Percentiles rank a stretch among this genome's conserved stretches.
These are phyloP conservation scores for Zaprionus taronus DNA, from an alignment of 1,140 invertebrate genomes.

Conservation along the genomic window DNA sequence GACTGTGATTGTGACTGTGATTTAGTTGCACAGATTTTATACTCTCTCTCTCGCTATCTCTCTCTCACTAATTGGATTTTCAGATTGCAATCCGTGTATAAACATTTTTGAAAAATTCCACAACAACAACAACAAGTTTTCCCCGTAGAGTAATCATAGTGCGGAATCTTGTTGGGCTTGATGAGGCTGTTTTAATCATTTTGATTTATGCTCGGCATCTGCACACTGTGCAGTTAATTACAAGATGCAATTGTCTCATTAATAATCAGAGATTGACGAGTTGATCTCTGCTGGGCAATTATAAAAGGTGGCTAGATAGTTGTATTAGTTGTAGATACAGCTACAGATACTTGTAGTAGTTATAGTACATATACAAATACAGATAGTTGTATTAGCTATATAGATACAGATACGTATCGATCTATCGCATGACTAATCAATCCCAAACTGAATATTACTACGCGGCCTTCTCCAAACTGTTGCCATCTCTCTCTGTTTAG, in stretches of 20 bases:
- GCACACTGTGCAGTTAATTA: slow-evolving; percentile 64
- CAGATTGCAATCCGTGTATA: slow-evolving; percentile 29
- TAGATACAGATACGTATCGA: not conserved
- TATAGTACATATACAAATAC: not conserved
- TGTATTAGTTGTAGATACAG: slow-evolving; percentile 2
- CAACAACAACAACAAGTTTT: slow-evolving; percentile 48
- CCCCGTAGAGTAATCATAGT: slow-evolving; percentile 58
- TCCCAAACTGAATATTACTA: slow-evolving; percentile 54
- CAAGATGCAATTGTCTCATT: slow-evolving; percentile 66
- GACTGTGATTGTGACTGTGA: not conserved
- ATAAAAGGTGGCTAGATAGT: slow-evolving; percentile 6
- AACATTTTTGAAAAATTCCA: slow-evolving; percentile 19
- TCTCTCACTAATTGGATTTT: slow-evolving; percentile 41
- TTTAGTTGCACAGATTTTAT: not conserved
- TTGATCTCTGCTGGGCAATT: slow-evolving; percentile 21
- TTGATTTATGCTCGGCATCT: slow-evolving; percentile 61
- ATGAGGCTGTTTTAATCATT: slow-evolving; percentile 71
- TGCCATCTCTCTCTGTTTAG: slow-evolving; percentile 21
- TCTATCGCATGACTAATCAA: slow-evolving; percentile 62
- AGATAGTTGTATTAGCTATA: slow-evolving; percentile 3
- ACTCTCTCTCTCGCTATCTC: not conserved
- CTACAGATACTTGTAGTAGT: not conserved
- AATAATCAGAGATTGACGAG: slow-evolving; percentile 56
- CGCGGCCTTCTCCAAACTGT: slow-evolving; percentile 10
- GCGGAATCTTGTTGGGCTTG: slow-evolving; percentile 71